Evolutionary conservation across 2,113 vertebrate species (phyloP).

Genomic region (Indicator indicator): DNA sequence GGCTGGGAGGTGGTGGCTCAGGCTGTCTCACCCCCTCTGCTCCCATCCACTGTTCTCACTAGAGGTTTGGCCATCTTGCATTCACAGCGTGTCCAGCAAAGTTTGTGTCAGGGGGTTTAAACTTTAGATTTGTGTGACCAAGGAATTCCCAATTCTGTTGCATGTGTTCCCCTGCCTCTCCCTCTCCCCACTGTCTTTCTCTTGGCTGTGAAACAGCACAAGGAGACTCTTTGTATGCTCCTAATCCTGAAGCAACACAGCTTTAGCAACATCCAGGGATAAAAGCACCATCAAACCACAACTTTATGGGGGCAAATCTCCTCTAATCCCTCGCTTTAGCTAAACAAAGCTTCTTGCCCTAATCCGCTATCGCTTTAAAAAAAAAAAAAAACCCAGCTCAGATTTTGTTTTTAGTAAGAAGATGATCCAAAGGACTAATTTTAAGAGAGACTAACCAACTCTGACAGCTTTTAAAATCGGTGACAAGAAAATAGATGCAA

Average conservation of each 20-base stretch:
- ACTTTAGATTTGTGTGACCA: constrained; percentile 76
- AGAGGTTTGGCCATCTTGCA: constrained; percentile 55
- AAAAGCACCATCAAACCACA: constrained; percentile 98
- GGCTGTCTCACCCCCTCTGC: neutral
- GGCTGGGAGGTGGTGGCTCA: neutral
- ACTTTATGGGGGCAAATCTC: constrained; percentile 98
- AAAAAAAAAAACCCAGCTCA: constrained; percentile 79
- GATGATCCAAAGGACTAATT: constrained; percentile 95
- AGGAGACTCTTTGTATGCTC: constrained; percentile 91
- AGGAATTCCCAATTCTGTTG: constrained; percentile 72
- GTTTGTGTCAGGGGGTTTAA: constrained; percentile 80
- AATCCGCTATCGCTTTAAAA: constrained; percentile 90
- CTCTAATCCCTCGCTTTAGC: constrained; percentile 97
- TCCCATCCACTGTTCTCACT: constrained; percentile 36
- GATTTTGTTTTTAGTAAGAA: constrained; percentile 91
- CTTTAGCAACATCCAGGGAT: constrained; percentile 96
- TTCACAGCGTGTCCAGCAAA: constrained; percentile 71
- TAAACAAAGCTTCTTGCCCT: constrained; percentile 93
- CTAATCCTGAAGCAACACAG: constrained; percentile 96
- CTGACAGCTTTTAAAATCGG: constrained; percentile 91
- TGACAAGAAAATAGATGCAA: constrained; percentile 80
- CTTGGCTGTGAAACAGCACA: constrained; percentile 89
- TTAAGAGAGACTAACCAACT: constrained; percentile 93
- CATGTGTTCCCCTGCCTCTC: constrained; percentile 79
- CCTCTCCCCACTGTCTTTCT: constrained; percentile 80